These are phyloP conservation scores for Cheilosia vulpina DNA, from an alignment of 2,888 invertebrate species.

Conservation along the genomic window DNA sequence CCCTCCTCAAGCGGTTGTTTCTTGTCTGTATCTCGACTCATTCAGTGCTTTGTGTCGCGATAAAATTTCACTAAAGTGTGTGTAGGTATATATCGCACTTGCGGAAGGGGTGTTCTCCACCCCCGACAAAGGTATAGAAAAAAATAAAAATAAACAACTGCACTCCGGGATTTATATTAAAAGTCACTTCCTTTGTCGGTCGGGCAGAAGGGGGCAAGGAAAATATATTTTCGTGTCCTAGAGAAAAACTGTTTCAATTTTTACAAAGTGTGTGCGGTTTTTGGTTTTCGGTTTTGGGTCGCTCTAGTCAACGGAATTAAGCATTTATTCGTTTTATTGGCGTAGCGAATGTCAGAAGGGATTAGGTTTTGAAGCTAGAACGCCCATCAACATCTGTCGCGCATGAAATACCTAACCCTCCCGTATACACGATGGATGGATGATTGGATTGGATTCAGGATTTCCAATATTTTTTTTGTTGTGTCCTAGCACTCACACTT, in stretches of 20 bases:
- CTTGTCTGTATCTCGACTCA: constrained; percentile 1
- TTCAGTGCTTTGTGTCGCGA: constrained; percentile 25
- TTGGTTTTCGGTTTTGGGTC: constrained; percentile 45
- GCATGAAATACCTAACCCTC: constrained; percentile 57
- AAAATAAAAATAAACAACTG: constrained; percentile 37
- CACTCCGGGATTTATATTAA: constrained; percentile 66
- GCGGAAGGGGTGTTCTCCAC: constrained; percentile 66
- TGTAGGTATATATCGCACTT: background rate
- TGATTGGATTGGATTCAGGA: constrained; percentile 62
- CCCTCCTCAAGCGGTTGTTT: background rate
- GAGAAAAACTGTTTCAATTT: constrained; percentile 53
- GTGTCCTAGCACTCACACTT: constrained; percentile 39
- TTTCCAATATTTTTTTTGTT: constrained; percentile 53
- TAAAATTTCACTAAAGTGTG: constrained; percentile 4
- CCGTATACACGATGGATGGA: constrained; percentile 41
- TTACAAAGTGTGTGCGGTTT: constrained; percentile 22
- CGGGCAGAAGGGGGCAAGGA: constrained; percentile 52
- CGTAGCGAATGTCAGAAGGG: constrained; percentile 74
- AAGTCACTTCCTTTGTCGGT: constrained; percentile 60
- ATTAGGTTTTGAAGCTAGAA: constrained; percentile 73
- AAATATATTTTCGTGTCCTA: constrained; percentile 52
- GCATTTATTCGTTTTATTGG: constrained; percentile 75
- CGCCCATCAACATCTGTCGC: constrained; percentile 75
- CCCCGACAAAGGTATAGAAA: constrained; percentile 18
- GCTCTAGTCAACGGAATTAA: constrained; percentile 63